phyloP scores from a whole-genome alignment of 2,888 invertebrate genomes.

The Ornithoptera priamus region DNA sequence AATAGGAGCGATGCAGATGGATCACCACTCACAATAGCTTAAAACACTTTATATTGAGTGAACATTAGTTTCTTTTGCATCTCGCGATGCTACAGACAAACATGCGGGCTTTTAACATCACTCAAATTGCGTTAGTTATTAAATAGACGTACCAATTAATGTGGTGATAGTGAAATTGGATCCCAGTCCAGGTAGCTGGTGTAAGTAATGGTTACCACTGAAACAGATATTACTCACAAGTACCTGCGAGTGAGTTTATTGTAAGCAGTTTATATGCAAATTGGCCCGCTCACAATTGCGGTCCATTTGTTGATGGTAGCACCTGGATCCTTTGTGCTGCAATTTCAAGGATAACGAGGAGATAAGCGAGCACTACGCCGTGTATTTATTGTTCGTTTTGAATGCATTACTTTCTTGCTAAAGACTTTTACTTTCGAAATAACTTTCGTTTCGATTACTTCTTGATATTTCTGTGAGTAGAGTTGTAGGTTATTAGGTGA shows the following conservation, averaged over 20 bases:
- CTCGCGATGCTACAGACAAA: too few species aligned
- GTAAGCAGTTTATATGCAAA: slow-evolving; percentile 20
- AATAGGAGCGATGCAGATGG: too few species aligned
- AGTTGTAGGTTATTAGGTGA: too few species aligned
- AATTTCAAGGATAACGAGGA: slow-evolving; percentile 1
- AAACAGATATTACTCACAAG: slow-evolving; percentile 1
- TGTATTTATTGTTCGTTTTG: slow-evolving; percentile 5
- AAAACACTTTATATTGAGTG: too few species aligned
- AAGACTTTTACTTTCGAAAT: not conserved
- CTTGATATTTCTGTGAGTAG: not conserved
- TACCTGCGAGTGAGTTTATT: slow-evolving; percentile 11
- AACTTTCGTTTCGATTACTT: not conserved
- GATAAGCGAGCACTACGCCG: slow-evolving; percentile 1
- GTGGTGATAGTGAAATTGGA: too few species aligned
- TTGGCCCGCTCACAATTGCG: not conserved
- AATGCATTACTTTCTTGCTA: not conserved
- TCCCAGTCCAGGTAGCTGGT: too few species aligned
- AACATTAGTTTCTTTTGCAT: too few species aligned
- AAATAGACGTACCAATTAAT: too few species aligned
- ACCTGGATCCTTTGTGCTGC: slow-evolving; percentile 5
- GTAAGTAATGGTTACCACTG: too few species aligned
- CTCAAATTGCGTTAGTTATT: too few species aligned
- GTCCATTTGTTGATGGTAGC: slow-evolving; percentile 7
- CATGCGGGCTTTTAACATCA: too few species aligned
- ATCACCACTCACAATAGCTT: too few species aligned